Conservation (phyloP, 2,888 invertebrate species). For the Creontiades dilutus region DNA sequence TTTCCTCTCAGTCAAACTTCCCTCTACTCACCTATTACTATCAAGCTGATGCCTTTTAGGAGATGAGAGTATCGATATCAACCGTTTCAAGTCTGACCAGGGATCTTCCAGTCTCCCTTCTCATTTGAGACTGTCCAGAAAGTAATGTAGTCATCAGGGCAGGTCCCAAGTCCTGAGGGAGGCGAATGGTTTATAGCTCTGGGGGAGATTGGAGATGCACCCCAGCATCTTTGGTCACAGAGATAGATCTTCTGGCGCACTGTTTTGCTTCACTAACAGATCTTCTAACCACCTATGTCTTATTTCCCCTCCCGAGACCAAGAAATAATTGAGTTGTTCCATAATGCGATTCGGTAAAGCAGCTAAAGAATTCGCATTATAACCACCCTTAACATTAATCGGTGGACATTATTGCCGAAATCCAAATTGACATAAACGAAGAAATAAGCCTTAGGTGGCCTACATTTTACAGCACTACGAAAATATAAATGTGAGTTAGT, state of each 20-base stretch:
- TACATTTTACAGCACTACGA: too few species aligned
- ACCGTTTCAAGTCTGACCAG: neutral
- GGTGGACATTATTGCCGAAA: too few species aligned
- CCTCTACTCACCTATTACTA: too few species aligned
- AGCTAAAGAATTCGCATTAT: too few species aligned
- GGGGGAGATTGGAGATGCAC: constrained; percentile 57
- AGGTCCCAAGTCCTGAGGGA: neutral
- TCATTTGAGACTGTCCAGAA: constrained; percentile 37
- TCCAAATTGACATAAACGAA: too few species aligned
- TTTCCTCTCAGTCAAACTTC: too few species aligned
- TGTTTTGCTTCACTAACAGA: neutral
- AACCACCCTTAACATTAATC: too few species aligned
- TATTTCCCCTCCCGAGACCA: neutral
- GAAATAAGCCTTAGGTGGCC: too few species aligned
- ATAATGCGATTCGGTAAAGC: too few species aligned
- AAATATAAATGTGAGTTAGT: too few species aligned
- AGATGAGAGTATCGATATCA: neutral
- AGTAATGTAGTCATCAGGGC: constrained; percentile 68
- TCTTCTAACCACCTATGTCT: neutral
- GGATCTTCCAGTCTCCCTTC: neutral
- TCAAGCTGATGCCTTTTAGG: neutral
- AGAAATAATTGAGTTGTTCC: too few species aligned
- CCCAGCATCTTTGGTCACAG: neutral
- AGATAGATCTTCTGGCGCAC: constrained; percentile 16
- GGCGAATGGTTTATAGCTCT: constrained; percentile 64